phyloP scores from a whole-genome alignment of 2,888 invertebrate species.

The Epistrophe grossulariae region DNA sequence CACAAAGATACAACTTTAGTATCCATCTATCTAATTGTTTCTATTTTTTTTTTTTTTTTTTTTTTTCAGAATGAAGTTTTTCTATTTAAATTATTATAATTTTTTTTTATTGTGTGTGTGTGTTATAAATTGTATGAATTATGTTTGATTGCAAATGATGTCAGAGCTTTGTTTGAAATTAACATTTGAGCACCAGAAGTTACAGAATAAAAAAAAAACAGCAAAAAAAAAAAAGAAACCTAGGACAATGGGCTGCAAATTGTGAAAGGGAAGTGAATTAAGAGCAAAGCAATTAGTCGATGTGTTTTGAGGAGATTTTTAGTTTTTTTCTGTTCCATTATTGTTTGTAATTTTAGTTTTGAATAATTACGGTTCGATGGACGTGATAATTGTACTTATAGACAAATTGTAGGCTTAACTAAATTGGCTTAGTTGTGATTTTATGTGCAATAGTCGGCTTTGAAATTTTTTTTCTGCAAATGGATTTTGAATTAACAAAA shows the following conservation, averaged over 20 bases:
- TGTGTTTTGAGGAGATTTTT: conserved; percentile 7
- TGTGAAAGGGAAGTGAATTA: conserved; percentile 71
- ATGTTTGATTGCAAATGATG: conserved; percentile 72
- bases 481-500: background rate
- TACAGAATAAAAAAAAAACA: background rate
- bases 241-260: conserved; percentile 56
- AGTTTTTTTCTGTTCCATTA: conserved; percentile 27
- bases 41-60: conserved; percentile 26
- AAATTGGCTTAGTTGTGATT: conserved; percentile 10
- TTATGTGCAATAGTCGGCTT: background rate
- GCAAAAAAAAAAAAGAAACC: conserved; percentile 15
- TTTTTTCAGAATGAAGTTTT: conserved; percentile 20
- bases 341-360: background rate
- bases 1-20: conserved; percentile 3
- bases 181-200: conserved; percentile 47
- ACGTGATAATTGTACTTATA: conserved; percentile 6
- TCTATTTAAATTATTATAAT: conserved; percentile 37
- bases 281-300: conserved; percentile 71
- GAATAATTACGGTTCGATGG: conserved; percentile 49
- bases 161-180: conserved; percentile 64
- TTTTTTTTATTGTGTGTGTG: background rate
- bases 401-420: background rate
- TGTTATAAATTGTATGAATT: conserved; percentile 58
- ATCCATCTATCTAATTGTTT: conserved; percentile 29
- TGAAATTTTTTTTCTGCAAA: background rate